Percentiles rank a stretch among this genome's conserved stretches.
Conservation (phyloP, 2,797 vertebrate genomes). For the Alca torda region DNA sequence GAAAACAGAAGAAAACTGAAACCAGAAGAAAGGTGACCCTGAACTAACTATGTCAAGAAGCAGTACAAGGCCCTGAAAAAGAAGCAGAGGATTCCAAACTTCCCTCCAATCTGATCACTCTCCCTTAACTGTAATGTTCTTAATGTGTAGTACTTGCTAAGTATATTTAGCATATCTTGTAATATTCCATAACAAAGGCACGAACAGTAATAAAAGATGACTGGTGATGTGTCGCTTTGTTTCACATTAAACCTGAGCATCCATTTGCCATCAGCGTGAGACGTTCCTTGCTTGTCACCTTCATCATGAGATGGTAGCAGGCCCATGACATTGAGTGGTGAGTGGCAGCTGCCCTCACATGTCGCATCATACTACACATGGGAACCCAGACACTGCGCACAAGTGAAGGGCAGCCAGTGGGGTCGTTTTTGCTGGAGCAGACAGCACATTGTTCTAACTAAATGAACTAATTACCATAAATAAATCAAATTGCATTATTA, state of each 20-base stretch:
- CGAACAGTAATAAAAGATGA: neutral
- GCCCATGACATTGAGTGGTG: accelerated
- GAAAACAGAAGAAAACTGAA: neutral
- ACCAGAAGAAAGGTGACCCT: neutral
- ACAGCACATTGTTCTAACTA: neutral
- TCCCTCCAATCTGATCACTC: neutral
- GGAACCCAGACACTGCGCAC: neutral
- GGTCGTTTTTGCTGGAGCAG: neutral
- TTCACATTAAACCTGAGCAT: neutral
- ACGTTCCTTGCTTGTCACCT: neutral
- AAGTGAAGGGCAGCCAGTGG: neutral
- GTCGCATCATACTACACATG: accelerated
- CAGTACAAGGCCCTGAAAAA: neutral
- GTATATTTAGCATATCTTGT: accelerated
- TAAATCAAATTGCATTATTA: slow-evolving; percentile 7
- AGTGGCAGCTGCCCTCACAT: neutral
- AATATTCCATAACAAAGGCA: neutral
- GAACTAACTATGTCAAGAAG: neutral
- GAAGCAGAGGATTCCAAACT: neutral
- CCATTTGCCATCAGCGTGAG: neutral
- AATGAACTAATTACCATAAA: slow-evolving; percentile 39
- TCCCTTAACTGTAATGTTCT: neutral
- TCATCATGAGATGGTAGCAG: neutral
- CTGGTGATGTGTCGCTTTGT: neutral
- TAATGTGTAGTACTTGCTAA: neutral